These are phyloP conservation scores for Uromys caudimaculatus DNA, from an alignment of 2,797 vertebrate genomes.

Conservation along the genomic window DNA sequence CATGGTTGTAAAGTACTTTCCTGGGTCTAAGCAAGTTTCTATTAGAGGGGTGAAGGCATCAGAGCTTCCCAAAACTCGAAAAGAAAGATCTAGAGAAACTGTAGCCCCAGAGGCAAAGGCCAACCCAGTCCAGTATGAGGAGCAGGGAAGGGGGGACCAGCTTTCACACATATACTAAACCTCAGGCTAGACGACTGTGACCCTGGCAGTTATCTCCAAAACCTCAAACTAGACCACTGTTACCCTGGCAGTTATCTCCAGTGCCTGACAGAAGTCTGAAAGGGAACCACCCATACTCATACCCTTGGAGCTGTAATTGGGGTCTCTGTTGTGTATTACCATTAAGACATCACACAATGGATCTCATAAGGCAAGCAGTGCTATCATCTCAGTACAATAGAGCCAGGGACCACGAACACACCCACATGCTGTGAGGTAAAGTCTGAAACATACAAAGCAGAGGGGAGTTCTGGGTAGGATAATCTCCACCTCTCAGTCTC, in stretches of 20 bases:
- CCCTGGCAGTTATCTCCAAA: background rate
- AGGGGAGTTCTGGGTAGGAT: conserved; percentile 37
- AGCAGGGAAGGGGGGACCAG: background rate
- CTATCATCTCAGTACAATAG: conserved; percentile 1
- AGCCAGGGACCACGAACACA: background rate
- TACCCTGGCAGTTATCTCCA: background rate
- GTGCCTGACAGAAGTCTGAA: background rate
- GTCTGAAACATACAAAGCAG: conserved; percentile 56
- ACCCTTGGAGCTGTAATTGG: background rate
- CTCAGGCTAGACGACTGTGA: background rate
- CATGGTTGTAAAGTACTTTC: conserved; percentile 38
- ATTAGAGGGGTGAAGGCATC: background rate
- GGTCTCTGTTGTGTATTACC: background rate
- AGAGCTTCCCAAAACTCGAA: background rate
- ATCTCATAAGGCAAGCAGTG: background rate
- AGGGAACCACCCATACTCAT: background rate
- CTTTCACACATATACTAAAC: background rate
- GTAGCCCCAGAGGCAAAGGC: conserved; percentile 20
- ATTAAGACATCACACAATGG: background rate
- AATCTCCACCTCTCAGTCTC: background rate
- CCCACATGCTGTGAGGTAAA: background rate
- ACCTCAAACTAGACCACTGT: background rate
- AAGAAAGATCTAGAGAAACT: conserved; percentile 45
- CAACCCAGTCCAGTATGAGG: background rate
- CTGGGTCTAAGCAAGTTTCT: background rate